Evolutionary conservation across 35 echinoderm and acorn worm genomes (phyloP), one percentile per base, ranked within the genome.

Genomic region (Holothuria glaberrima): DNA sequence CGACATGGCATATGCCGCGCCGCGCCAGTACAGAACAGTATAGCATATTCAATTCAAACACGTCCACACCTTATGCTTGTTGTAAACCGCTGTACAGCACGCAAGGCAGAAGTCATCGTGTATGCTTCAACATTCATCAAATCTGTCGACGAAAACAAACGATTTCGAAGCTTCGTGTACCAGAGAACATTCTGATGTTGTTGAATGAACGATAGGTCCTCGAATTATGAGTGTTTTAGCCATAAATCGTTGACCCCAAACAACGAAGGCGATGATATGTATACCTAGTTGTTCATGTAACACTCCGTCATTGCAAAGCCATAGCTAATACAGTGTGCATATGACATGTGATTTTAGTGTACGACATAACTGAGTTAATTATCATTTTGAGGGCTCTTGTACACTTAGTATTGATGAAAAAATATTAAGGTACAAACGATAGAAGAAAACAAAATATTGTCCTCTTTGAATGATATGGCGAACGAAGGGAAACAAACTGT

Each of bases 401-500:
- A 9, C 22, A 26, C 66, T 69, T 69, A 33, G 24, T 26, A 29
- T 69, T 69, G 19, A 69, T 29, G 24, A 29, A 69, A n/a, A 33
- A 33, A 69, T 29, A 69, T 69, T 26, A 69, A 69, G 25, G 25
- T 33, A 26, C 66, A 26, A 69, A 4, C 31, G 3, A 9, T 13
- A 29, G 16, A 69, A 31, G 54, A 28, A 84, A 32, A 60, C 17
- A 32, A 84, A 81, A 12, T 32, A n/a, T 41, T 27, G 12, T 57
- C 13, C 22, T 12, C 24, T 12, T 87, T 14, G 44, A 87, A 87
- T 34, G 50, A 62, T 41, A 96, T 96, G 94, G 74, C 94, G 17
- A 96, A 93, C 88, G 95, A 97, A 68, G 63, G 71, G 33, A 91
- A 95, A 74, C 92, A 94, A 21, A 92, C 87, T 68, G 87, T 94